Percentiles rank a stretch among this genome's conserved stretches.
Conservation (phyloP, 2,113 vertebrate genomes). For the Litocranius walleri region DNA sequence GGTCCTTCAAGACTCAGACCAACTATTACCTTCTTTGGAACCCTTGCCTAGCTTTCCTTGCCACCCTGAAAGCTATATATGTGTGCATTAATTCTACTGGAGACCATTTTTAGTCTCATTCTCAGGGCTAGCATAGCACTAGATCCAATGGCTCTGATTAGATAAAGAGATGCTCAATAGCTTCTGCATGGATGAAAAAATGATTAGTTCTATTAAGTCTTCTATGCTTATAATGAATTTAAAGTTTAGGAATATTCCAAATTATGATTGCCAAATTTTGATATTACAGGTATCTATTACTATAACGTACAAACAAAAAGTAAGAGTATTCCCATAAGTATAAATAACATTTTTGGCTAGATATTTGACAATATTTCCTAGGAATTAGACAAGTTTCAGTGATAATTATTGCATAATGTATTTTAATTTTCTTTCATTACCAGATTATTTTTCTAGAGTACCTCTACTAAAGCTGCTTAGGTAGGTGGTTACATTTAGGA, state of each 20-base stretch:
- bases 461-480: not conserved
- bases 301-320: not conserved
- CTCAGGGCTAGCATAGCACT: not conserved
- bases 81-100: not conserved
- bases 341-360: not conserved
- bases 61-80: not conserved
- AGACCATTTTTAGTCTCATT: not conserved
- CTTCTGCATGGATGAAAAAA: not conserved
- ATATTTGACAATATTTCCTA: not conserved
- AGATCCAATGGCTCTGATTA: not conserved
- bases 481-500: not conserved
- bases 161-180: not conserved
- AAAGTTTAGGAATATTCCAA: not conserved
- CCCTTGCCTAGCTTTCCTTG: not conserved
- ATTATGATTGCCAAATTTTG: not conserved
- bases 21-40: not conserved
- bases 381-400: not conserved
- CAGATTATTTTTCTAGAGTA: not conserved
- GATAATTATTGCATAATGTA: not conserved
- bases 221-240: not conserved
- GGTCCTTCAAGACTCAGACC: not conserved
- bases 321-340: not conserved
- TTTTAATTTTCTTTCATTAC: not conserved
- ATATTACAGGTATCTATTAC: not conserved
- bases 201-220: not conserved